Base-by-base conservation (phyloP, 2,888 invertebrate species). In the Hydrotaea diabolus region DNA sequence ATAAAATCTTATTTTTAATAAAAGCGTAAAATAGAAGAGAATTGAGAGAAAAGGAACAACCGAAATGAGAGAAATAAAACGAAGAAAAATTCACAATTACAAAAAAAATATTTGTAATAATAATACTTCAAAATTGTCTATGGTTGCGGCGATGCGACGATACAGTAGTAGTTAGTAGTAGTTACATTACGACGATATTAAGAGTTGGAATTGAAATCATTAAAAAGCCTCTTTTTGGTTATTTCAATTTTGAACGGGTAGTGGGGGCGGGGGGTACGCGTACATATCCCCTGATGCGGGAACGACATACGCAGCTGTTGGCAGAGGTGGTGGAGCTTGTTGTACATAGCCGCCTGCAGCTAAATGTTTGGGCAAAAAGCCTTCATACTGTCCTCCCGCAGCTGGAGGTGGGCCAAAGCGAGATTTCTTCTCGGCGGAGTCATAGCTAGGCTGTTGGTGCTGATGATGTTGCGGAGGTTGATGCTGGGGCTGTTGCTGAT, bases 261-360 rank as follows among this genome's bases (percentile, higher is more conserved):
- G 88, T 81, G 92, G 92, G 64, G 92, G 92, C 85, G 92, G 92
- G 80, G 92, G 92, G 87, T 91, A 91, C 59, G 92, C 90, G 86
- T 90, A 92, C 88, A 91, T 90, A 83, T 89, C 90, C 57, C 88
- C 87, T 11, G 89, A 88, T 81, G 89, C 76, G 87, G 91, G 91
- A 89, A 92, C 91, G 82, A 90, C 91, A 89, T 91, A 92, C 83
- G 86, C 57, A 83, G 87, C 77, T 80, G 86, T 21, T 72, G 84
- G 77, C 79, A 83, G 77, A 26, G 84, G 83, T 36, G 85, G 76
- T 43, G 81, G 83, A 55, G 88, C 19, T 86, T 89, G 87, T 72
- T 86, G 88, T n/a, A 80, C 86, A 73, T 85, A 85, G 8, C 77
- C 66, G 79, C 86, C 80, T 86, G 88, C 79, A 86, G 78, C 21